Conservation (phyloP, 2,888 invertebrate species). For the Agrotis ipsilon region DNA sequence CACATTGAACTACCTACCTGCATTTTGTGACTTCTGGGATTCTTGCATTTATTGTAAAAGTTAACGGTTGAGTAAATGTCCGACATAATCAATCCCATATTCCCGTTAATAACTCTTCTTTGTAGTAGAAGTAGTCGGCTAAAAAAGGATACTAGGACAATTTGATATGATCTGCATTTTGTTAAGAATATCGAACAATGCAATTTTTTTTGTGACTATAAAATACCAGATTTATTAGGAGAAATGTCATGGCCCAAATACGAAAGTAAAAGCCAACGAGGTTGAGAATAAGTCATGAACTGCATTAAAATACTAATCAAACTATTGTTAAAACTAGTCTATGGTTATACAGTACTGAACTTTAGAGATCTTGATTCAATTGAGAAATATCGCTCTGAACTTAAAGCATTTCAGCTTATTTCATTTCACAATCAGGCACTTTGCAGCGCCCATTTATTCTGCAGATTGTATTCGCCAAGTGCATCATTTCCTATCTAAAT, state of each 20-base stretch:
- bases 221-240: not conserved
- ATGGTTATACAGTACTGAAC: slow-evolving; percentile 62
- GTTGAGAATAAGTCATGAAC: slow-evolving; percentile 64
- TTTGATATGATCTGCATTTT: no score
- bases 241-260: slow-evolving; percentile 34
- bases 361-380: slow-evolving; percentile 49
- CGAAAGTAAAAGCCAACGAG: slow-evolving; percentile 73
- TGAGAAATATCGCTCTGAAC: slow-evolving; percentile 34
- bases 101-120: no score
- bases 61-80: not conserved
- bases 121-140: no score
- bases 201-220: not conserved
- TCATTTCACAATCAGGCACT: not conserved
- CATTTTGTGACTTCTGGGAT: no score
- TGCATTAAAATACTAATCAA: slow-evolving; percentile 58
- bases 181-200: not conserved
- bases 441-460: not conserved
- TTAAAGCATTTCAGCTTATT: slow-evolving; percentile 11
- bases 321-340: slow-evolving; percentile 69
- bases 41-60: no score
- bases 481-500: not conserved
- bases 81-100: no score
- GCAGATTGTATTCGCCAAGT: not conserved
- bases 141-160: no score
- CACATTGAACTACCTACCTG: no score